A percentile compares a stretch with the other conserved stretches of the same genome.
Evolutionary conservation across 2,797 vertebrate genomes (phyloP).

Genomic region (Botia almorhae): DNA sequence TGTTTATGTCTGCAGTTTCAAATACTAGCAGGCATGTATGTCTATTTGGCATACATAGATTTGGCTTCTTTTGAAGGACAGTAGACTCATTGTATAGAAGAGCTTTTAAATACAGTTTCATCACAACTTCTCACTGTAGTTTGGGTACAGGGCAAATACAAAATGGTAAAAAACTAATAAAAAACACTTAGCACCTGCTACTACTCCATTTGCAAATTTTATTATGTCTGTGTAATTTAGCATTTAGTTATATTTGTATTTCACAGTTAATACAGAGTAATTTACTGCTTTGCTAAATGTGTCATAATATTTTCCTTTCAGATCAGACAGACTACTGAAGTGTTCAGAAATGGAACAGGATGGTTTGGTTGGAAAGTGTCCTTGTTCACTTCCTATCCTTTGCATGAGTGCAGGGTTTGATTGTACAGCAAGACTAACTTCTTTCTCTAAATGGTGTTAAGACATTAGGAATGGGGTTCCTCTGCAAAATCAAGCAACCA

Average conservation of each 20-base stretch:
- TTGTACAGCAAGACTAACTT: not conserved
- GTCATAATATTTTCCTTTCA: constrained; percentile 32
- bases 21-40: not conserved
- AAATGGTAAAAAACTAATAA: not conserved
- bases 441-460: not conserved
- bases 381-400: constrained; percentile 19
- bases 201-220: not conserved
- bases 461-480: not conserved
- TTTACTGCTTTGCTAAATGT: constrained; percentile 16
- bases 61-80: not conserved
- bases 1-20: not conserved
- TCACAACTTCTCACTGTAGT: not conserved
- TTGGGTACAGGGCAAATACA: not conserved
- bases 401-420: constrained; percentile 19
- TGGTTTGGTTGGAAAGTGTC: constrained; percentile 29
- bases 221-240: not conserved
- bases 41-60: not conserved
- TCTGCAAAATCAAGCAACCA: constrained; percentile 25
- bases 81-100: not conserved
- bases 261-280: not conserved
- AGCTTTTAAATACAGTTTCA: not conserved
- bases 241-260: not conserved
- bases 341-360: not conserved
- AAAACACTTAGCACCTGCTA: not conserved
- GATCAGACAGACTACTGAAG: not conserved